Percentiles rank a stretch among this genome's conserved stretches.
Conservation (phyloP, 2,888 invertebrate species). For the Abscondita cerata region DNA sequence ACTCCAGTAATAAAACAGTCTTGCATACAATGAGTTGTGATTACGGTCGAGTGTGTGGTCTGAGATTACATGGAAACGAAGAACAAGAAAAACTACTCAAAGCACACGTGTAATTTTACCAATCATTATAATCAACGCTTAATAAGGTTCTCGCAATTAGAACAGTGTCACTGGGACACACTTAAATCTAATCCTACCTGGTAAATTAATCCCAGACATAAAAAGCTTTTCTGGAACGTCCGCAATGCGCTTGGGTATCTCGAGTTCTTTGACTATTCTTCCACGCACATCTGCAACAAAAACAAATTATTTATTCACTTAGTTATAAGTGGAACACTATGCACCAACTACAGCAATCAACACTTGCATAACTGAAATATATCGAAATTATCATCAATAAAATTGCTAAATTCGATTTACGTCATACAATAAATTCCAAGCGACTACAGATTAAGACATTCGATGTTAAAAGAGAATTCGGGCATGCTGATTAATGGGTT, state of each 20-base stretch:
- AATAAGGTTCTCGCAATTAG: not conserved
- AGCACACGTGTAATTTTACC: slow-evolving; percentile 30
- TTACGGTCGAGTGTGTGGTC: slow-evolving; percentile 40
- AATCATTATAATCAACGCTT: slow-evolving; percentile 8
- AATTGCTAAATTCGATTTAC: too few species aligned
- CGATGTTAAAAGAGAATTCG: too few species aligned
- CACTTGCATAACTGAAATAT: too few species aligned
- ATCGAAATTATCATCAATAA: too few species aligned
- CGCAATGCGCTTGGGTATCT: slow-evolving; percentile 67
- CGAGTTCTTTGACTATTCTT: slow-evolving; percentile 60
- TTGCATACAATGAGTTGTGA: slow-evolving; percentile 37
- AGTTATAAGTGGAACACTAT: too few species aligned
- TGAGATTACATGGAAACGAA: slow-evolving; percentile 24
- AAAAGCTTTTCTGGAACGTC: slow-evolving; percentile 72
- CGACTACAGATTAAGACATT: too few species aligned
- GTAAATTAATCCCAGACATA: slow-evolving; percentile 72
- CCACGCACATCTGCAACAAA: slow-evolving; percentile 58
- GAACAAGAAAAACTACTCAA: slow-evolving; percentile 28
- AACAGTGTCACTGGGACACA: not conserved
- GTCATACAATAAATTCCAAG: too few species aligned
- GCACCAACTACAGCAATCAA: too few species aligned
- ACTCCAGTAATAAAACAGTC: slow-evolving; percentile 36
- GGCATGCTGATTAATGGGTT: too few species aligned
- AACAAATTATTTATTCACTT: not conserved
- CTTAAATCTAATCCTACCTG: slow-evolving; percentile 62